These are phyloP conservation scores for Ia io DNA, from an alignment of 2,113 vertebrate genomes.

Conservation along the genomic window DNA sequence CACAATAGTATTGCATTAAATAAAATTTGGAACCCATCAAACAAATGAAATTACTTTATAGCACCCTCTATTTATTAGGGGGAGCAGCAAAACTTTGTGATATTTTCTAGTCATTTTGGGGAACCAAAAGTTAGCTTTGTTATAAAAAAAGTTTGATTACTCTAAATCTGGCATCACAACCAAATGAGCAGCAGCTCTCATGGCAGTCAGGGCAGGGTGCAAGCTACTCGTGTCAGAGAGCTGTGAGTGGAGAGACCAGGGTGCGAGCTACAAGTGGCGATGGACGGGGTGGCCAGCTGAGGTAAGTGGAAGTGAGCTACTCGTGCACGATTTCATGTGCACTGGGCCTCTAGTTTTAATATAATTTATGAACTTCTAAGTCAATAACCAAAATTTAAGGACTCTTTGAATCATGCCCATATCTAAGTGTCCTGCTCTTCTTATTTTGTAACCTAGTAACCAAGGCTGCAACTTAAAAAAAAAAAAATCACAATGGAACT, in stretches of 20 bases:
- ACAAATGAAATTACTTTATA: neutral
- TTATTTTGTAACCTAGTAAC: neutral
- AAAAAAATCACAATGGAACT: neutral
- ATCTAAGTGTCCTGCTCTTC: neutral
- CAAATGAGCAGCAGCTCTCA: no score
- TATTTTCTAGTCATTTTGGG: neutral
- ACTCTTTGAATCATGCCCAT: neutral
- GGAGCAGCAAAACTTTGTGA: neutral
- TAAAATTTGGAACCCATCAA: neutral
- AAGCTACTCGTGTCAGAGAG: no score
- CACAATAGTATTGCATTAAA: neutral
- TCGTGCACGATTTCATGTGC: rapidly evolving
- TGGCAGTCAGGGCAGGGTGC: no score
- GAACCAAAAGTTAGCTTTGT: neutral
- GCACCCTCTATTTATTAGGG: neutral
- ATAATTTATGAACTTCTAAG: neutral
- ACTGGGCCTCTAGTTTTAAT: neutral
- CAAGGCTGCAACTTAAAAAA: neutral
- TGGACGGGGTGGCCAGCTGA: no score
- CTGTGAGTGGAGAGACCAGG: no score
- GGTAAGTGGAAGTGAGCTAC: no score
- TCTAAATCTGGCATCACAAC: neutral
- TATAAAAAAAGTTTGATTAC: neutral
- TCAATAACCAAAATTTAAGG: neutral
- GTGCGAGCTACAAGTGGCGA: no score